Evolutionary conservation across 1,140 invertebrate species (phyloP).

Genomic region (Leptonema lineaticorne): DNA sequence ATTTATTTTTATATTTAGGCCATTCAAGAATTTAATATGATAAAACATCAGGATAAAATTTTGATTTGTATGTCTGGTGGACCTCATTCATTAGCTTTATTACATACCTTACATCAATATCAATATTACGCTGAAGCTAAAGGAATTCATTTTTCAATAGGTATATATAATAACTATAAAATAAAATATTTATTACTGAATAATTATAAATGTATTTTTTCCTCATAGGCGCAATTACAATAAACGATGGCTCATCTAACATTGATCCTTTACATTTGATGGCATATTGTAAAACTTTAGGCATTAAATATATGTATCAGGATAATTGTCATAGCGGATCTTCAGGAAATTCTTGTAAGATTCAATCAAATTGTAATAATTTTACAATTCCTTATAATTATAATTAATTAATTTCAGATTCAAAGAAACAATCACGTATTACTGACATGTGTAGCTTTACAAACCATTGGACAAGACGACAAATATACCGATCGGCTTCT

Average conservation of each 20-base stretch:
- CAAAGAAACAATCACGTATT: constrained; percentile 25
- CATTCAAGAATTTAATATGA: constrained; percentile 82
- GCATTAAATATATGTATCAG: constrained; percentile 54
- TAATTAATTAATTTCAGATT: constrained; percentile 25
- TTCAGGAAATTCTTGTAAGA: constrained; percentile 2
- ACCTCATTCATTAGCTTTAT: constrained; percentile 76
- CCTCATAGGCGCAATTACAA: constrained; percentile 51
- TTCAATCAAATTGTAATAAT: background rate
- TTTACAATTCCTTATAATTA: background rate
- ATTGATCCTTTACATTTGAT: constrained; percentile 54
- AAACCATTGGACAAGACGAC: constrained; percentile 68
- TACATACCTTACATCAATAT: constrained; percentile 84
- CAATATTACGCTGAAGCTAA: constrained; percentile 74
- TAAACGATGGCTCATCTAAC: constrained; percentile 49
- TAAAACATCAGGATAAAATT: constrained; percentile 78
- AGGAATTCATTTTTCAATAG: constrained; percentile 73
- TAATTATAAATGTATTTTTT: background rate
- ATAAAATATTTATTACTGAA: background rate
- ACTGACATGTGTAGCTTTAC: constrained; percentile 65
- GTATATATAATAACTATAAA: constrained; percentile 23
- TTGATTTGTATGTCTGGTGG: constrained; percentile 84
- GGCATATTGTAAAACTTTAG: constrained; percentile 54
- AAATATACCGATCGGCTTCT: constrained; percentile 74
- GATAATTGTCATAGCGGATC: constrained; percentile 44
- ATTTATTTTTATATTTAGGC: constrained; percentile 57